phyloP scores from a whole-genome alignment of 2,113 vertebrate genomes.

The Salvator merianae region DNA sequence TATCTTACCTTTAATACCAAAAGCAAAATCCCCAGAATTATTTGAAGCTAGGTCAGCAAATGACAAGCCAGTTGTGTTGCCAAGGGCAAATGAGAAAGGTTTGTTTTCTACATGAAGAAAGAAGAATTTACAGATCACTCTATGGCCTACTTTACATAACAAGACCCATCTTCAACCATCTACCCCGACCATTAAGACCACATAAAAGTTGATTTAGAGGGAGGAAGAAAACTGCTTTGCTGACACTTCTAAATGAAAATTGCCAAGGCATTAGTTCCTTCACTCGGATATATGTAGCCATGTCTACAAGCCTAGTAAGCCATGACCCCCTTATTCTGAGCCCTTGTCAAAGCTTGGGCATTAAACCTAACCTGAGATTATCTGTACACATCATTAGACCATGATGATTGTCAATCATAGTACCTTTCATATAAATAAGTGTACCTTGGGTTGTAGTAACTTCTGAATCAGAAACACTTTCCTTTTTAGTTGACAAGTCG shows the following conservation, averaged over 20 bases:
- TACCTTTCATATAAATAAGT: background rate
- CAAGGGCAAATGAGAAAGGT: conserved; percentile 76
- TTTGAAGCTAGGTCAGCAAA: conserved; percentile 91
- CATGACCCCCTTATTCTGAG: no score
- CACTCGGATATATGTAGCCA: background rate
- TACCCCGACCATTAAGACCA: background rate
- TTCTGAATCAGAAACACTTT: conserved; percentile 62
- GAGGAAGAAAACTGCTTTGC: background rate
- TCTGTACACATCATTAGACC: background rate
- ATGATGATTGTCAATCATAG: background rate
- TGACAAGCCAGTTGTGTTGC: conserved; percentile 72
- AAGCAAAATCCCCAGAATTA: conserved; percentile 85
- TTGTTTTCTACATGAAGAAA: conserved; percentile 61
- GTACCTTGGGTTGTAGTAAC: conserved; percentile 71
- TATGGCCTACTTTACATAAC: background rate
- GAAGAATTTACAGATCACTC: background rate
- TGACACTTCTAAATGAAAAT: background rate
- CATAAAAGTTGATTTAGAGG: background rate
- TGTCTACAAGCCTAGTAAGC: background rate
- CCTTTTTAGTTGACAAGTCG: conserved; percentile 87
- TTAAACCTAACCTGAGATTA: background rate
- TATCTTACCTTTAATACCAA: conserved; percentile 85
- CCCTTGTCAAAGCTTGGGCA: background rate
- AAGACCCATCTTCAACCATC: background rate
- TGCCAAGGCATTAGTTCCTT: background rate